These are phyloP conservation scores for Aphidius colemani DNA, from an alignment of 2,888 invertebrate species.

Conservation along the genomic window DNA sequence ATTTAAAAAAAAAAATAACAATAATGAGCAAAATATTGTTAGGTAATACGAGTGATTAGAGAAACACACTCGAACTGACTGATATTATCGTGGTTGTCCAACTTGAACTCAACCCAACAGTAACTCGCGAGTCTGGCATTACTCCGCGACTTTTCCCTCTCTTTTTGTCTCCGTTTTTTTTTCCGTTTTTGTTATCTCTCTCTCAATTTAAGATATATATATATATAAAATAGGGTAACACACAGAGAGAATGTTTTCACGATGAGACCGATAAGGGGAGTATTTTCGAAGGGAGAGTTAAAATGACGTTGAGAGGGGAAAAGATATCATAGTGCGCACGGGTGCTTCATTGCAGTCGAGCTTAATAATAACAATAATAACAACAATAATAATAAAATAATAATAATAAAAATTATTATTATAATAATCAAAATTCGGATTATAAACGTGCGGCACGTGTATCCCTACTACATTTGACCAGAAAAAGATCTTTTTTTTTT, in stretches of 20 bases:
- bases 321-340: constrained; percentile 5
- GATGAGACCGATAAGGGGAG: too few species aligned
- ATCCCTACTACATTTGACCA: constrained; percentile 7
- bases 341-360: constrained; percentile 9
- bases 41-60: not conserved
- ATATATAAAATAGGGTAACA: not conserved
- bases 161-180: too few species aligned
- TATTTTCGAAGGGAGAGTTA: not conserved
- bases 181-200: not conserved
- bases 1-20: too few species aligned
- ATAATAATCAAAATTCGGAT: constrained; percentile 21
- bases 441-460: constrained; percentile 32
- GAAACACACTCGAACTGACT: not conserved
- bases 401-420: not conserved
- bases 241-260: too few species aligned
- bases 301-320: constrained; percentile 4
- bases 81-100: too few species aligned
- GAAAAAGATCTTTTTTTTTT: not conserved
- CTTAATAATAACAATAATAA: not conserved
- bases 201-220: not conserved
- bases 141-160: too few species aligned
- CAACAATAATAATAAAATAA: not conserved
- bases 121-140: too few species aligned
- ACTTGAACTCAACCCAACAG: too few species aligned
- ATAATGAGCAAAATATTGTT: not conserved